A percentile compares a stretch with the other conserved stretches of the same genome.
These are phyloP conservation scores for Yponomeuta malinellus DNA, from an alignment of 2,888 invertebrate species.

Conservation along the genomic window DNA sequence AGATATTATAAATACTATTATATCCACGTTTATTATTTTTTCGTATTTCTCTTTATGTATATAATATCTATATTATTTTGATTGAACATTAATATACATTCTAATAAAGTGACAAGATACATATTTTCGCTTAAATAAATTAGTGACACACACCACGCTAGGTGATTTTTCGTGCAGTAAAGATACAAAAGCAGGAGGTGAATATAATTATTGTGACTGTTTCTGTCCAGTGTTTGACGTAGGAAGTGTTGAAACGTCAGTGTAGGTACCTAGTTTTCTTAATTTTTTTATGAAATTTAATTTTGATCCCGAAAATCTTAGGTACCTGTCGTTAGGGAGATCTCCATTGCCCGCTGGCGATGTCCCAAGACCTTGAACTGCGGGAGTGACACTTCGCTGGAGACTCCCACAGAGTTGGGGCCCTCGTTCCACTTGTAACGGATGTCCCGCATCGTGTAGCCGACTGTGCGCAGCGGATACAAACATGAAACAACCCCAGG, in stretches of 20 bases:
- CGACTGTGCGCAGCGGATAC: constrained; percentile 82
- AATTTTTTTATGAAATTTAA: constrained; percentile 1
- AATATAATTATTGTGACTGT: constrained; percentile 62
- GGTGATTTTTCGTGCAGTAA: constrained; percentile 60
- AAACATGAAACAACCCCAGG: constrained; percentile 71
- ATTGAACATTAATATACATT: too few species aligned
- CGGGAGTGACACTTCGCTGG: constrained; percentile 96
- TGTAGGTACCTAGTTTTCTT: constrained; percentile 15
- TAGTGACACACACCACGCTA: constrained; percentile 50
- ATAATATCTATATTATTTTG: background rate
- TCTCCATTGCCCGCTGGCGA: constrained; percentile 96
- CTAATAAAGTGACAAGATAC: background rate
- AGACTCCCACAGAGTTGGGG: constrained; percentile 95
- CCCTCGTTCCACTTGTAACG: constrained; percentile 98
- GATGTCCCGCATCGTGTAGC: constrained; percentile 98
- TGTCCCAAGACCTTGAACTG: constrained; percentile 99
- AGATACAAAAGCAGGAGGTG: constrained; percentile 74
- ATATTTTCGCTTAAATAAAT: background rate
- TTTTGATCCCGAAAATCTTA: constrained; percentile 29
- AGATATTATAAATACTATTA: background rate
- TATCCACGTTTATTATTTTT: too few species aligned
- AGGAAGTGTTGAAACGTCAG: constrained; percentile 33
- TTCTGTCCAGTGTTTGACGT: constrained; percentile 68
- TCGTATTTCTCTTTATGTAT: background rate
- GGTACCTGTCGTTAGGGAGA: constrained; percentile 97